Base-by-base conservation (phyloP, 2,888 invertebrate species). In the Phoenoteleia sp. region DNA sequence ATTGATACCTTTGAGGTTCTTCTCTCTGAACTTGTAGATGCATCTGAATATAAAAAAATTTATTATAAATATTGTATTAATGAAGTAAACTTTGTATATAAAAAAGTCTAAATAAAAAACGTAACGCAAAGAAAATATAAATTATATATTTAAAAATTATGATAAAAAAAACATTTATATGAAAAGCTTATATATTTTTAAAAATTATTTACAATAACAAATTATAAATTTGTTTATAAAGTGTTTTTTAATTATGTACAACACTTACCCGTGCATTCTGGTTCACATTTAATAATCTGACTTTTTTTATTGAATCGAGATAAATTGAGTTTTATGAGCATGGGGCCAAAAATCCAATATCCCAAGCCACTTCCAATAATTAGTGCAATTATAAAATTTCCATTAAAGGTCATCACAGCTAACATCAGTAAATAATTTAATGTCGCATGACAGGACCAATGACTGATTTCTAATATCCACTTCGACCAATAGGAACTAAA, bases 371-470 rank as follows among this genome's bases (percentile, higher is more conserved):
- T 96, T 21, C 97, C 97, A 71, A 96, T 93, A 3, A 96, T 94
- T 64, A 96, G 95, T 11, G 96, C 95, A 60, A 96, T 94, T 81
- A 95, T 94, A 72, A 97, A 93, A 90, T 96, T 96, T 25, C 95
- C 96, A 93, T 97, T 96, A 93, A 95, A 97, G 13, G 96, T 92
- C 97, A 97, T 97, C n/a, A 96, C 96, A 25, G 95, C 95, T 86
- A 97, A 92, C 97, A 97, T 97, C 25, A 97, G 94, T 66, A 96
- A 92, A 93, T 97, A 97, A 25, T 96, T 96, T 56, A 96, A 94
- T 83, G 95, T 94, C 89, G 95, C 95, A 91, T 96, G 95, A 52
- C 94, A 74, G 85, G 94, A 92, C 94, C 95, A 95, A 86, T 95
- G 94, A 52, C 93, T 75, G 39, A 95, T 94, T 93, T 93, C 92